Evolutionary conservation across 2,113 vertebrate genomes (phyloP).

Genomic region (Tretioscincus oriximinensis): DNA sequence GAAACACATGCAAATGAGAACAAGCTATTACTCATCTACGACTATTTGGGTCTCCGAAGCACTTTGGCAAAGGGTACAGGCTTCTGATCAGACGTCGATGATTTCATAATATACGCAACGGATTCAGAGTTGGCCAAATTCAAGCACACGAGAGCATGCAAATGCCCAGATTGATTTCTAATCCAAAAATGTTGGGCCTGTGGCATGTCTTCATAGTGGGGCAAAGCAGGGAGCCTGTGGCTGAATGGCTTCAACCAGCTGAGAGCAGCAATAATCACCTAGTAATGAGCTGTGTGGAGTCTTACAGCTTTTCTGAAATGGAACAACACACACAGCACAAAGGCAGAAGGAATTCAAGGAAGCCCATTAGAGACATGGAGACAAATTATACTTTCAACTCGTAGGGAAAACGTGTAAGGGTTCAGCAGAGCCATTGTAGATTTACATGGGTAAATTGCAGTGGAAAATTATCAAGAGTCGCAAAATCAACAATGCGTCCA

Average conservation of each 20-base stretch:
- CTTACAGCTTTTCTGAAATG: constrained; percentile 15
- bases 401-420: not conserved
- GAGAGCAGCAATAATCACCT: constrained; percentile 12
- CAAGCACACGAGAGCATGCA: not conserved
- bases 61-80: not conserved
- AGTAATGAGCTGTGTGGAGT: constrained; percentile 22
- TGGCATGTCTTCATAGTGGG: not conserved
- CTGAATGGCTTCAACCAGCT: constrained; percentile 16
- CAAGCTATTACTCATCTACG: not conserved
- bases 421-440: constrained; percentile 8
- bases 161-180: not conserved
- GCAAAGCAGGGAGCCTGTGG: constrained; percentile 1
- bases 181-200: not conserved
- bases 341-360: constrained; percentile 6
- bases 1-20: not conserved
- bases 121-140: not conserved
- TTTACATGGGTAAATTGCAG: constrained; percentile 13
- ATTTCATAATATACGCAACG: not conserved
- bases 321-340: constrained; percentile 7
- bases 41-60: not conserved
- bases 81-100: not conserved
- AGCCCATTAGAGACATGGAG: constrained; percentile 18
- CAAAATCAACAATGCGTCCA: constrained; percentile 1
- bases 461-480: constrained; percentile 3
- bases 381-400: constrained; percentile 23